A percentile compares a stretch with the other conserved stretches of the same genome.
phyloP scores from a whole-genome alignment of 2,888 invertebrate genomes.

The Candidula unifasciata region DNA sequence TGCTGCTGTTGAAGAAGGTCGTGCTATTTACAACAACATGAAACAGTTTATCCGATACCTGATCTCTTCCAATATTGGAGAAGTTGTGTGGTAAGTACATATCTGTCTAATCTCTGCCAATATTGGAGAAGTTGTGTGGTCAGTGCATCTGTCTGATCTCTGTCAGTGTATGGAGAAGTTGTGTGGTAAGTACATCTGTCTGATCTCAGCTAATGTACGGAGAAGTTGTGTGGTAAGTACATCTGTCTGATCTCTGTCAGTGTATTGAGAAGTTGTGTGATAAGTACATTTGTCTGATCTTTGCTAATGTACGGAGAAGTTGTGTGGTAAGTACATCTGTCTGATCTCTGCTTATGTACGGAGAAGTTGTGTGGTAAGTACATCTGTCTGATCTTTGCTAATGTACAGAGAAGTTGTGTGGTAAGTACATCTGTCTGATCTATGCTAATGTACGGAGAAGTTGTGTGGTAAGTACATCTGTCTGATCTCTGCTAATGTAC shows the following conservation, averaged over 20 bases:
- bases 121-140: constrained; percentile 91
- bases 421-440: background rate
- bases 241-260: no score
- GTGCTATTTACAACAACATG: constrained; percentile 99
- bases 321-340: constrained; percentile 67
- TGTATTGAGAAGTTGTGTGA: constrained; percentile 51
- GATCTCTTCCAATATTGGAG: constrained; percentile 99
- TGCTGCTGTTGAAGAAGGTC: constrained; percentile 99
- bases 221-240: no score
- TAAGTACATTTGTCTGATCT: constrained; percentile 86
- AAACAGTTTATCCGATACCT: constrained; percentile 99
- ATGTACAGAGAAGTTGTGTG: no score
- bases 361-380: constrained; percentile 84
- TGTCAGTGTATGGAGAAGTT: background rate
- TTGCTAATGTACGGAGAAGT: constrained; percentile 99
- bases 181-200: no score
- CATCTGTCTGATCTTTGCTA: no score
- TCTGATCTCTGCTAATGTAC: no score
- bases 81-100: constrained; percentile 81
- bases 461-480: no score
- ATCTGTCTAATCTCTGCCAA: constrained; percentile 98
- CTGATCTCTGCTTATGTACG: constrained; percentile 77
- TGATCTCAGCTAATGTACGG: no score
- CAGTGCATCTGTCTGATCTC: constrained; percentile 48
- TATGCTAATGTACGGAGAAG: background rate